phyloP scores from a whole-genome alignment of 64 coral and sea anemone species.

The Montipora sp. region DNA sequence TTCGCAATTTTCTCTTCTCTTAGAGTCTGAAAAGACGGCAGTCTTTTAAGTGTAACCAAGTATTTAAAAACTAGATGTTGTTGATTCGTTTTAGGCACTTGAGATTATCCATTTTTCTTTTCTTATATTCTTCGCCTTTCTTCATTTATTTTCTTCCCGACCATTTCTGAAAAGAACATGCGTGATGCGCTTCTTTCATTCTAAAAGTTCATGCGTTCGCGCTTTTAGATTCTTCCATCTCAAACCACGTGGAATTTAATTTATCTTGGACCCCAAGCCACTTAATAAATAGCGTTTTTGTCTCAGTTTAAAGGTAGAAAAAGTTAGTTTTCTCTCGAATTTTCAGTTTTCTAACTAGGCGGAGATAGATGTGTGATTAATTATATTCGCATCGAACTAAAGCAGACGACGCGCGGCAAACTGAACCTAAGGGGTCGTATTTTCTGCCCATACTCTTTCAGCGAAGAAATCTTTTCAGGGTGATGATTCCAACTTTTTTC shows the following conservation, averaged over 20 bases:
- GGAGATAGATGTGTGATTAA: not conserved
- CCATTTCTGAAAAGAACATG: not conserved
- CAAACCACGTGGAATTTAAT: not conserved
- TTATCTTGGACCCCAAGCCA: no score
- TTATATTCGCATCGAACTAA: not conserved
- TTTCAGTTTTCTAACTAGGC: not conserved
- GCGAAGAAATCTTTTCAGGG: not conserved
- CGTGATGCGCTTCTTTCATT: not conserved
- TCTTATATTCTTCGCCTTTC: not conserved
- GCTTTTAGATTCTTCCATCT: not conserved
- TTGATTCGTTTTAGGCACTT: no score
- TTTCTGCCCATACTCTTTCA: not conserved
- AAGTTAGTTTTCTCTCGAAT: no score
- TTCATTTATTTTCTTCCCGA: not conserved
- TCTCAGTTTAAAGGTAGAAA: no score
- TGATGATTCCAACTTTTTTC: not conserved
- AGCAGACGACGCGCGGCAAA: no score
- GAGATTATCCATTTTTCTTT: no score
- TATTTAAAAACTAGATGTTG: no score
- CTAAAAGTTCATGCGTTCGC: not conserved
- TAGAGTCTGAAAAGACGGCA: no score
- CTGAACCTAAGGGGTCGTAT: not conserved
- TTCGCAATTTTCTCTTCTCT: no score
- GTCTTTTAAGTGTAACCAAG: no score
- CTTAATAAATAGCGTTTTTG: no score